phyloP scores from a whole-genome alignment of 2,113 vertebrate genomes.

The Colinus virginianus region DNA sequence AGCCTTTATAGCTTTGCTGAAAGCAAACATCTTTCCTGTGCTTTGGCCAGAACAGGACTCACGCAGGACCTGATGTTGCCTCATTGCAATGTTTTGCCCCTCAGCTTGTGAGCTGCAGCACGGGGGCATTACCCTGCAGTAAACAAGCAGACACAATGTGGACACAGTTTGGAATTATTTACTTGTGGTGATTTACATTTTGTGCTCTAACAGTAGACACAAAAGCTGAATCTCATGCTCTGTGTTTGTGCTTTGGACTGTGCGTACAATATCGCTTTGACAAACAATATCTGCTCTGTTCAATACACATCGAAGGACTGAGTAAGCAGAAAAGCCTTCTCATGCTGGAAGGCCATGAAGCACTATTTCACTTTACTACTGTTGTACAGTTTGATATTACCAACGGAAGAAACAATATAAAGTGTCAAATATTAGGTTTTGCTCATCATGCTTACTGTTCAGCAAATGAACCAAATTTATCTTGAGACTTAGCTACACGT shows the following conservation, averaged over 20 bases:
- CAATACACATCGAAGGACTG: constrained; percentile 33
- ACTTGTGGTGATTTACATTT: constrained; percentile 53
- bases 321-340: constrained; percentile 49
- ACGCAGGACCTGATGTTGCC: background rate
- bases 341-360: constrained; percentile 42
- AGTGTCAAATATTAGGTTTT: background rate
- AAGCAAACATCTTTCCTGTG: background rate
- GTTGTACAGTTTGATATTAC: background rate
- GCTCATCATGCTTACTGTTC: constrained; percentile 12
- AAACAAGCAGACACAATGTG: constrained; percentile 19
- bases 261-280: constrained; percentile 15
- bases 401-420: background rate
- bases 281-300: constrained; percentile 35
- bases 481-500: background rate
- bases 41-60: background rate
- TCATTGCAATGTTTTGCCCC: background rate
- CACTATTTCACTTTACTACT: constrained; percentile 23
- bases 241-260: constrained; percentile 70
- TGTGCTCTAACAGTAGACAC: constrained; percentile 48
- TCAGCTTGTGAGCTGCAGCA: background rate
- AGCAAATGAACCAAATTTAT: background rate
- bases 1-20: background rate
- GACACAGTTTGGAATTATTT: constrained; percentile 62
- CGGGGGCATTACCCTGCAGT: background rate
- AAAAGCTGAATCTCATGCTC: constrained; percentile 59